phyloP scores from a whole-genome alignment of 1,140 invertebrate genomes.

The Drosophila aff. region DNA sequence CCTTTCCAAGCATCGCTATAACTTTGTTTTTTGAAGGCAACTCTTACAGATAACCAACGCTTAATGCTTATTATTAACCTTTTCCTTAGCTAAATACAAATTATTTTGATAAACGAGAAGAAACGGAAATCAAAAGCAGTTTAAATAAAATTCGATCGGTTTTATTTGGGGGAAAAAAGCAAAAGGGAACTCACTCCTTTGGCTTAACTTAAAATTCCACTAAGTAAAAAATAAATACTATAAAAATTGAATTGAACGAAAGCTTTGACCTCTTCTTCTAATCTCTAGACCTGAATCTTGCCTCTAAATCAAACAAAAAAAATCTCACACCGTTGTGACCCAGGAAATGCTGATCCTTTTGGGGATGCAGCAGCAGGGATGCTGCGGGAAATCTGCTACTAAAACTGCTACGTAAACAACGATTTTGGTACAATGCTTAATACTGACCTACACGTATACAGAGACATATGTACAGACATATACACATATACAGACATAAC shows the following conservation, averaged over 20 bases:
- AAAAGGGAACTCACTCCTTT: not conserved
- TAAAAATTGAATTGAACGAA: not conserved
- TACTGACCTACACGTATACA: constrained; percentile 61
- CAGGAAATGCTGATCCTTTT: not conserved
- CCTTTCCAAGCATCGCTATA: not conserved
- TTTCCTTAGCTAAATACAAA: not conserved
- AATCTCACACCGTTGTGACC: constrained; percentile 13
- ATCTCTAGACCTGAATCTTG: constrained; percentile 6
- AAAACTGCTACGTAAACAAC: constrained; percentile 36
- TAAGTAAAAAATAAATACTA: constrained; percentile 5
- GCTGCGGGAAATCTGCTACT: too few relatives aligned
- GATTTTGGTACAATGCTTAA: constrained; percentile 78
- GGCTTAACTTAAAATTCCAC: not conserved
- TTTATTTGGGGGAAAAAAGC: not conserved
- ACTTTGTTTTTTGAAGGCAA: constrained; percentile 14
- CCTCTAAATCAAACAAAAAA: not conserved
- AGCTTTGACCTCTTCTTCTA: constrained; percentile 5
- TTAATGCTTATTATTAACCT: not conserved
- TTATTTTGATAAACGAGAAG: not conserved
- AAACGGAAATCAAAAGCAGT: not conserved
- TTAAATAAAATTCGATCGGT: constrained; percentile 10
- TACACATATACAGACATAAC: constrained; percentile 25
- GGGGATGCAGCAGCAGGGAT: too few relatives aligned
- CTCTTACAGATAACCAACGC: constrained; percentile 9
- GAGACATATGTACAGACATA: constrained; percentile 42